phyloP scores from a whole-genome alignment of 2,797 vertebrate species.

The Pangasius krempfi region DNA sequence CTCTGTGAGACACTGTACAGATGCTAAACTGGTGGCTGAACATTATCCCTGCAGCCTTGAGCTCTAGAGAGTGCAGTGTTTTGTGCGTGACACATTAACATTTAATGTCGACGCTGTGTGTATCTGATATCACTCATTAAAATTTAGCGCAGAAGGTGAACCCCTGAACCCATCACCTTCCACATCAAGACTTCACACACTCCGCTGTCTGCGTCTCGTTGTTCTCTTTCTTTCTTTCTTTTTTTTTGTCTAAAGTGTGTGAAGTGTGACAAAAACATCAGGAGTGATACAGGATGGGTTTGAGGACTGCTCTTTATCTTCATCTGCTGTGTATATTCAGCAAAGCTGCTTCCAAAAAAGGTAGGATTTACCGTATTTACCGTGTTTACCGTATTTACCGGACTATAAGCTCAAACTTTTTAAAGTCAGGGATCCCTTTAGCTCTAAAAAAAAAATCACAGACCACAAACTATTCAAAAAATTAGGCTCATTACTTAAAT shows the following conservation, averaged over 20 bases:
- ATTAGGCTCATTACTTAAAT: background rate
- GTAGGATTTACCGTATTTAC: conserved; percentile 77
- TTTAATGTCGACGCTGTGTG: conserved; percentile 77
- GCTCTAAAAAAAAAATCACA: background rate
- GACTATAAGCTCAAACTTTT: background rate
- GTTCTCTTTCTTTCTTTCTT: conserved; percentile 64
- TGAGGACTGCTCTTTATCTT: conserved; percentile 70
- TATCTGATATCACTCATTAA: conserved; percentile 91
- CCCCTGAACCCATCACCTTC: conserved; percentile 77
- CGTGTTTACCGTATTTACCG: conserved; percentile 1
- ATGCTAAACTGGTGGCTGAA: background rate
- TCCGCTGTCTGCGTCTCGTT: conserved; percentile 66
- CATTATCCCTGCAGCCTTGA: background rate
- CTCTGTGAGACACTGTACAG: background rate
- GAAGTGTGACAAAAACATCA: conserved; percentile 60
- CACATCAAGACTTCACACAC: conserved; percentile 78
- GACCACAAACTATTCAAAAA: background rate
- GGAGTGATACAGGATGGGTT: conserved; percentile 69
- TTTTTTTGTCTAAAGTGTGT: conserved; percentile 41
- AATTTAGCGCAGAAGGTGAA: conserved; percentile 81
- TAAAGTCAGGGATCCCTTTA: background rate
- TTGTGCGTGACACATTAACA: conserved; percentile 68
- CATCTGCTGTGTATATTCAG: conserved; percentile 73
- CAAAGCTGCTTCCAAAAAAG: conserved; percentile 78
- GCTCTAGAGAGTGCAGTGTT: background rate